Conservation (phyloP, 1,140 invertebrate species). For the Sipha flava region DNA sequence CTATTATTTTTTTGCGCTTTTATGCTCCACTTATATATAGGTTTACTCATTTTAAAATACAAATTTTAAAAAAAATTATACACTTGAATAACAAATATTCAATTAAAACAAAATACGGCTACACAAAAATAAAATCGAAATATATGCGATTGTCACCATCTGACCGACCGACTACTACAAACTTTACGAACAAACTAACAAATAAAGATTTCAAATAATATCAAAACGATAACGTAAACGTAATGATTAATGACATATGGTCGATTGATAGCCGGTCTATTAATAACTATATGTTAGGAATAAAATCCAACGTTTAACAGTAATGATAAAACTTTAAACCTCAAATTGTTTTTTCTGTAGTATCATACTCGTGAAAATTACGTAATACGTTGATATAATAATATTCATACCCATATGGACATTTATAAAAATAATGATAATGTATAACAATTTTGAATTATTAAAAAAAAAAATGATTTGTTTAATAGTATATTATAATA, state of each 20-base stretch:
- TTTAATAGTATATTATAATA: too few relatives aligned
- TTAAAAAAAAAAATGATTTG: too few relatives aligned
- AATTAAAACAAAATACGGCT: neutral
- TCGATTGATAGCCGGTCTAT: neutral
- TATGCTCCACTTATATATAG: neutral
- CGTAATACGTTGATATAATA: neutral
- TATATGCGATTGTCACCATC: neutral
- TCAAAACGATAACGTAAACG: neutral
- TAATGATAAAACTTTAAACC: neutral
- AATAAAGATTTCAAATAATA: neutral
- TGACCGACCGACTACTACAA: neutral
- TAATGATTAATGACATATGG: neutral
- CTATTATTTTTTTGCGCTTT: neutral
- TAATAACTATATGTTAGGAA: neutral
- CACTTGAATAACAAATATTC: neutral
- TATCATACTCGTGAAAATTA: neutral
- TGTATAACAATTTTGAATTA: too few relatives aligned
- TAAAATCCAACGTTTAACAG: neutral
- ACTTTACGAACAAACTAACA: neutral
- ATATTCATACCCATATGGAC: neutral
- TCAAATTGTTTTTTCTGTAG: neutral
- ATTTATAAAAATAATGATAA: too few relatives aligned
- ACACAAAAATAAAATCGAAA: neutral
- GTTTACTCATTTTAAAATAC: neutral
- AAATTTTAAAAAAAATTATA: neutral